Evolutionary conservation across 92 coral and sea anemone genomes (phyloP).

Genomic region (Porites cylindrica): DNA sequence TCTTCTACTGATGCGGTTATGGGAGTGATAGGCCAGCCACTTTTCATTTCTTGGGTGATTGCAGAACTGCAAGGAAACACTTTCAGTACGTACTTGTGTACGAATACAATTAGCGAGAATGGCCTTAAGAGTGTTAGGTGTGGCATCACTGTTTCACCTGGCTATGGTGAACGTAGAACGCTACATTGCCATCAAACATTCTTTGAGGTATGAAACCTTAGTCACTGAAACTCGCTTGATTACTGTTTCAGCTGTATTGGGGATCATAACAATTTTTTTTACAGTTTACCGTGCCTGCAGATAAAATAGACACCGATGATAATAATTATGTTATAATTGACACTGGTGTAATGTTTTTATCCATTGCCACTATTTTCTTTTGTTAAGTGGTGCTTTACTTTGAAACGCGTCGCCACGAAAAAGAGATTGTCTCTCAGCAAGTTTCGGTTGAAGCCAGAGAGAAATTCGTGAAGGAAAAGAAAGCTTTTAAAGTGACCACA

Average conservation of each 20-base stretch:
- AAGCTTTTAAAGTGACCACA: no score
- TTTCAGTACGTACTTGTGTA: neutral
- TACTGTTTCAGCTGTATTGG: neutral
- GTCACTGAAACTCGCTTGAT: neutral
- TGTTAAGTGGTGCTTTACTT: neutral
- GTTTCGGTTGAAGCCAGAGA: neutral
- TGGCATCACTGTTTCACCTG: neutral
- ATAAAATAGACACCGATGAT: no score
- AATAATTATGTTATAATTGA: neutral
- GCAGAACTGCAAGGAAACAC: neutral
- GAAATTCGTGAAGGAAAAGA: neutral
- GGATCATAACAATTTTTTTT: neutral
- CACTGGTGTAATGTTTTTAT: neutral
- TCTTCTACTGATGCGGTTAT: neutral
- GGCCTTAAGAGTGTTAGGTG: neutral
- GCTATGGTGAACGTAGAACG: neutral
- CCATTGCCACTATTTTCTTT: neutral
- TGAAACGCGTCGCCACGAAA: conserved; percentile 7
- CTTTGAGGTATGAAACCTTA: neutral
- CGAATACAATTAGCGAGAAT: neutral
- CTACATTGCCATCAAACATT: conserved; percentile 8
- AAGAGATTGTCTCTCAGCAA: neutral
- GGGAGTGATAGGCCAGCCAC: conserved; percentile 10
- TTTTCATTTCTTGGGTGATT: neutral
- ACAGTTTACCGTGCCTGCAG: no score